A percentile compares a stretch with the other conserved stretches of the same genome.
phyloP scores from a whole-genome alignment of 2,113 vertebrate genomes.

The Poecilia latipinna region DNA sequence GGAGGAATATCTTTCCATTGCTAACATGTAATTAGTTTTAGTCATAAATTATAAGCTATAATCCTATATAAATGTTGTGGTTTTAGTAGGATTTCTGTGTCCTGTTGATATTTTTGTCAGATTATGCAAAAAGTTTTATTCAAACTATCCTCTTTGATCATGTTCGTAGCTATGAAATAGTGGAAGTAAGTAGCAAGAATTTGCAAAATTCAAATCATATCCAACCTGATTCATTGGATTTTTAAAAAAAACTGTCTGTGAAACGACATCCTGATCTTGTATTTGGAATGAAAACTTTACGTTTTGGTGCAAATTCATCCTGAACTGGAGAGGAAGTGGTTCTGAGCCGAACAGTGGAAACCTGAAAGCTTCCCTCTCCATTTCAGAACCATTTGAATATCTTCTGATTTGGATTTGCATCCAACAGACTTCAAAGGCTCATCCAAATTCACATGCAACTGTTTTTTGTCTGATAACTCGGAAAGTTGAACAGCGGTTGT shows the following conservation, averaged over 20 bases:
- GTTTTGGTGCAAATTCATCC: neutral
- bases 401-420: constrained; percentile 7
- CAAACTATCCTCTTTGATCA: neutral
- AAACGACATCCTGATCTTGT: neutral
- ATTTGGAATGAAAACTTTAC: neutral
- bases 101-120: no score
- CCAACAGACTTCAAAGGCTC: neutral
- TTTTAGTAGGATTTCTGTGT: no score
- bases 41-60: no score
- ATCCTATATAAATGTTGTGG: no score
- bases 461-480: constrained; percentile 7
- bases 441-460: neutral
- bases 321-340: neutral
- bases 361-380: neutral
- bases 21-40: neutral
- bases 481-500: neutral
- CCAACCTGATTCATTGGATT: no score
- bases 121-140: no score
- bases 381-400: constrained; percentile 8
- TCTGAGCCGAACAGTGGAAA: neutral
- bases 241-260: no score
- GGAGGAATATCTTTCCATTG: neutral
- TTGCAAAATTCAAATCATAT: no score
- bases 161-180: neutral
- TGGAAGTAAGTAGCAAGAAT: neutral